Evolutionary conservation across 2,888 invertebrate genomes (phyloP), one percentile per base, ranked within the genome.

Genomic region (Andrena praecox): DNA sequence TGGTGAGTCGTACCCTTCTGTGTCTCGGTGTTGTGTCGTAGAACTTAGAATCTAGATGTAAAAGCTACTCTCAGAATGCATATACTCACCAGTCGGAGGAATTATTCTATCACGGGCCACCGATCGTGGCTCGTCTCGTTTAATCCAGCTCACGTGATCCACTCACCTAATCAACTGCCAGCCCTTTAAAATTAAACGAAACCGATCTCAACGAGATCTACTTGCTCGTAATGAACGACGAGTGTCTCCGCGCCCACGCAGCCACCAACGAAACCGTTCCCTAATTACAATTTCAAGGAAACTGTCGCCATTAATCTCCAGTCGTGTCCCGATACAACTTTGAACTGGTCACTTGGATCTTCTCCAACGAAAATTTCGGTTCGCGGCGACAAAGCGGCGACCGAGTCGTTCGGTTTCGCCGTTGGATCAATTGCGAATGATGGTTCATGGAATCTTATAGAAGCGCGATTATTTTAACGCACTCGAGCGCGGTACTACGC

Each of bases 1-100:
- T 91, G 92, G 92, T 93, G 87, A 92, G 92, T 92, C 54, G 20
- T 1, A 2, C 0, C 16, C 27, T 64, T 76, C 16, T 54, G 62
- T 78, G 42, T 77, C 31, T 82, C 66, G 64, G 16, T 85, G 85
- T 87, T 69, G 77, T 79, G 48, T 59, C 73, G 74, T 80, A 66
- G 66, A 60, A n/a, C 10, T 12, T 54, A 71, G 77, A 64, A 52
- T 10, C 1, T 67, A 54, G 60, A 27, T 24, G 24, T 52, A 8
- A 52, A 20, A 8, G 20, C 20, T 20, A 10, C 10, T 10, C 4
- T n/a, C 2, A 62, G 3, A 16, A 50, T 2, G n/a, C 24, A 2
- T 63, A 54, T 50, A n/a, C 10, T 20, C n/a, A 20, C 31, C 35
- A 10, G 35, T 63, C 35, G 56, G 35, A 4, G 29, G 67, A 68